phyloP scores from a whole-genome alignment of 2,797 vertebrate genomes.

The Acipenser ruthenus region DNA sequence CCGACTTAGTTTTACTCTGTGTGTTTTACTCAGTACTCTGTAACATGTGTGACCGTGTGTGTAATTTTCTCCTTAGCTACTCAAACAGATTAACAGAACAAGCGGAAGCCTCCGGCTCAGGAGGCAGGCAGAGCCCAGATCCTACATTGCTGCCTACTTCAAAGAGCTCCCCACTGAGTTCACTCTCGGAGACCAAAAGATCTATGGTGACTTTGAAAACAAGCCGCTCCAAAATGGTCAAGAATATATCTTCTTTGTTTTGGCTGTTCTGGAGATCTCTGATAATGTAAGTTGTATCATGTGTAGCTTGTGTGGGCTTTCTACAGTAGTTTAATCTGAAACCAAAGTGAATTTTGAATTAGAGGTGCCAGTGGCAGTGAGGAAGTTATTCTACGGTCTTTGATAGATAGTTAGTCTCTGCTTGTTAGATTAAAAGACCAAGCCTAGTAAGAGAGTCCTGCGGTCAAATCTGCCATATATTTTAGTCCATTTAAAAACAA shows the following conservation, averaged over 20 bases:
- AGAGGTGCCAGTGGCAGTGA: no score
- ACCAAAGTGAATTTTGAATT: no score
- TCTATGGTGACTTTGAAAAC: conserved; percentile 92
- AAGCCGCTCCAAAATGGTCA: conserved; percentile 89
- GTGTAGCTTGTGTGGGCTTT: neutral
- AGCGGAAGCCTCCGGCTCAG: conserved; percentile 80
- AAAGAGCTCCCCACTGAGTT: conserved; percentile 90
- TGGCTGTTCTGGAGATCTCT: conserved; percentile 88
- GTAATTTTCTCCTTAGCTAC: conserved; percentile 61
- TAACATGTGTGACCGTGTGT: conserved; percentile 20
- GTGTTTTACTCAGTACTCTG: no score
- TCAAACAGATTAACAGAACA: conserved; percentile 90
- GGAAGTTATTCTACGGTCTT: no score
- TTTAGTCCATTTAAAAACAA: conserved; percentile 4
- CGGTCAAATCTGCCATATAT: conserved; percentile 10
- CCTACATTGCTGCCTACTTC: conserved; percentile 94
- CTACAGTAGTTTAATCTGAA: no score
- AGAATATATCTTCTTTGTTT: conserved; percentile 94
- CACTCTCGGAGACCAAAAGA: conserved; percentile 84
- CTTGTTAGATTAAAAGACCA: conserved; percentile 10
- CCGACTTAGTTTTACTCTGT: no score
- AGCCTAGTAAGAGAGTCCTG: conserved; percentile 17
- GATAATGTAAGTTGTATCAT: conserved; percentile 78
- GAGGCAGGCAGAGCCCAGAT: conserved; percentile 83
- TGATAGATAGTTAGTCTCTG: no score